Base-by-base conservation (phyloP, 2,113 vertebrate species). In the Melanostigma gelatinosum region DNA sequence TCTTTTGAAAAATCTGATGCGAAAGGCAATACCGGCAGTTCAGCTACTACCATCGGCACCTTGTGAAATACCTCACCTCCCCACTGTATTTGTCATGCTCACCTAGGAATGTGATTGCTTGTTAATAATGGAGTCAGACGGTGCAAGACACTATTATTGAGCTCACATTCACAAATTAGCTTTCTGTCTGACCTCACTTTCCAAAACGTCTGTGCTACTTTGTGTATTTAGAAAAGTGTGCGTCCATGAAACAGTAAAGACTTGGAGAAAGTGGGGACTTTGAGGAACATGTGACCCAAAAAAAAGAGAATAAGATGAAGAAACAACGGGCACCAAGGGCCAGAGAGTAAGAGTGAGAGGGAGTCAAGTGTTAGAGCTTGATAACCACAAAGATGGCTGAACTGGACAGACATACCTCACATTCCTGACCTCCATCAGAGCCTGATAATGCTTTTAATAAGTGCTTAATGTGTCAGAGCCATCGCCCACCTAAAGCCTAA, bases 401-500 rank as follows among this genome's bases (percentile, higher is more conserved):
- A 75, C 87, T 88, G 80, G 85, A 83, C 75, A 90, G 88, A 92
- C 95, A 92, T 97, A 90, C 91, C 95, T 97, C 89, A 90, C 93
- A 98, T 97, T 97, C 96, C 96, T 96, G 82, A 79, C 91, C 93
- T 95, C 93, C 96, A 96, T 82, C 93, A 92, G 91, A 94, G 95
- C 95, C 91, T 95, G 88, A 95, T 95, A 96, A 95, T 95, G 93
- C 89, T 89, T 92, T 84, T 95, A 94, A 95, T 93, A 93, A 91
- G 85, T 77, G 42, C 71, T 88, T 87, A 87, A 91, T 91, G 87
- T 83, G 87, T 84, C 87, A 16, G 32, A 55, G 58, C 55, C 70
- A 66, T 75, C 66, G 18, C 57, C 72, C 52, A 54, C 61, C 48
- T 16, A 48, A 66, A 69, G 20, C 57, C 69, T 66, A 32, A 70